These are phyloP conservation scores for Xiphophorus birchmanni DNA, from an alignment of 2,797 vertebrate genomes.

Conservation along the genomic window DNA sequence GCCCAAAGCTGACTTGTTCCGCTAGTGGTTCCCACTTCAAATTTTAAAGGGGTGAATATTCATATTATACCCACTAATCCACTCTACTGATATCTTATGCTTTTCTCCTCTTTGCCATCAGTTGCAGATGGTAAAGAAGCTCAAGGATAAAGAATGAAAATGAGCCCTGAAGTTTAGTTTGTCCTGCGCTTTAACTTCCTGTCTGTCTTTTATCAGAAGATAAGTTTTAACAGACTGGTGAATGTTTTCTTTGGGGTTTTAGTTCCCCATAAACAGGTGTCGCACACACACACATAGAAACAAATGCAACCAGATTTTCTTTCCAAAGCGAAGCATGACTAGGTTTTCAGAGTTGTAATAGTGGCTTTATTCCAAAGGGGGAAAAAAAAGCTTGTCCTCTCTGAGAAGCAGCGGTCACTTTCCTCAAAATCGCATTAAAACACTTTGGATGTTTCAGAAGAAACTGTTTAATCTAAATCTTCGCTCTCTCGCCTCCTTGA, in stretches of 20 bases:
- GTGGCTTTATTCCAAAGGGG: slow-evolving; percentile 16
- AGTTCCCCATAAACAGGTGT: slow-evolving; percentile 28
- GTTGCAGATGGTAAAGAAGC: not conserved
- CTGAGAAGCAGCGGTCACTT: slow-evolving; percentile 17
- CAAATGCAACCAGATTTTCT: not conserved
- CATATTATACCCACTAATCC: not conserved
- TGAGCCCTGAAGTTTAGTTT: slow-evolving; percentile 30
- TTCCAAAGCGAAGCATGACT: slow-evolving; percentile 25
- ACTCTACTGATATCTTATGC: not conserved
- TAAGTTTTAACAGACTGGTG: slow-evolving; percentile 36
- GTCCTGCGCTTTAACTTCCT: slow-evolving; percentile 32
- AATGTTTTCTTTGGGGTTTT: slow-evolving; percentile 45
- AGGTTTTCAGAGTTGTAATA: slow-evolving; percentile 18
- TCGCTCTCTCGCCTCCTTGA: slow-evolving; percentile 64
- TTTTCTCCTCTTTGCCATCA: not conserved
- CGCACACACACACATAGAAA: slow-evolving; percentile 1
- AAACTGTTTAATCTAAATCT: slow-evolving; percentile 30
- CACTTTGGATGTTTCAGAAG: slow-evolving; percentile 30
- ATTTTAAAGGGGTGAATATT: not conserved
- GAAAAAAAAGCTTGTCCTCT: not conserved
- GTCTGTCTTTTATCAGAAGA: slow-evolving; percentile 45
- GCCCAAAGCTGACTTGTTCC: no score
- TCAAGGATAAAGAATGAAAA: not conserved
- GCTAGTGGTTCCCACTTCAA: not conserved
- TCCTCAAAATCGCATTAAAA: slow-evolving; percentile 20